A percentile compares a stretch with the other conserved stretches of the same genome.
Conservation (phyloP, 2,113 vertebrate species). For the Dendrocopos noguchii region DNA sequence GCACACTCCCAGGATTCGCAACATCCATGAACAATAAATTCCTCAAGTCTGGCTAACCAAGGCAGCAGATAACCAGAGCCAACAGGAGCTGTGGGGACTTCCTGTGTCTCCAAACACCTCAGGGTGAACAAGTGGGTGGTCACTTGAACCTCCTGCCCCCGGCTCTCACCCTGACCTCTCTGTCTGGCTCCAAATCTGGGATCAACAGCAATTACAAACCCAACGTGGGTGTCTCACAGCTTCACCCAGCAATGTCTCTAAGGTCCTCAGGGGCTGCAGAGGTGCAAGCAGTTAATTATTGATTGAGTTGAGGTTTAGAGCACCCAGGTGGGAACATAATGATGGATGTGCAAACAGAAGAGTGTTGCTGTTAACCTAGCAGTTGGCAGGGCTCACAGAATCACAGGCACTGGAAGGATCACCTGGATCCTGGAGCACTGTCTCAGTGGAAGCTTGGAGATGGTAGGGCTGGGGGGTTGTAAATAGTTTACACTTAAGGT, state of each 20-base stretch:
- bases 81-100: not conserved
- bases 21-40: not conserved
- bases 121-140: not conserved
- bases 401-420: not conserved
- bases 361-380: not conserved
- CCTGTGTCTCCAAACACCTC: not conserved
- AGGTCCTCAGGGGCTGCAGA: not conserved
- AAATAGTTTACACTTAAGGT: not conserved
- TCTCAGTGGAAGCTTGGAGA: not conserved
- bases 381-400: not conserved
- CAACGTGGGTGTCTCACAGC: rapidly evolving
- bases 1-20: not conserved
- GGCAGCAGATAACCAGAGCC: not conserved
- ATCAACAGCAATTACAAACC: not conserved
- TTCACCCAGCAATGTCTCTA: not conserved
- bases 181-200: not conserved
- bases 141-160: not conserved
- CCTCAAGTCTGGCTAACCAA: not conserved
- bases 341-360: not conserved
- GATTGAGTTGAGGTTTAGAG: not conserved
- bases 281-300: not conserved
- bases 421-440: not conserved
- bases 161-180: not conserved
- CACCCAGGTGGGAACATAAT: not conserved
- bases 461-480: not conserved